Percentiles rank a stretch among this genome's conserved stretches.
Evolutionary conservation across 2,113 vertebrate genomes (phyloP).

Genomic region (Mixornis gularis): DNA sequence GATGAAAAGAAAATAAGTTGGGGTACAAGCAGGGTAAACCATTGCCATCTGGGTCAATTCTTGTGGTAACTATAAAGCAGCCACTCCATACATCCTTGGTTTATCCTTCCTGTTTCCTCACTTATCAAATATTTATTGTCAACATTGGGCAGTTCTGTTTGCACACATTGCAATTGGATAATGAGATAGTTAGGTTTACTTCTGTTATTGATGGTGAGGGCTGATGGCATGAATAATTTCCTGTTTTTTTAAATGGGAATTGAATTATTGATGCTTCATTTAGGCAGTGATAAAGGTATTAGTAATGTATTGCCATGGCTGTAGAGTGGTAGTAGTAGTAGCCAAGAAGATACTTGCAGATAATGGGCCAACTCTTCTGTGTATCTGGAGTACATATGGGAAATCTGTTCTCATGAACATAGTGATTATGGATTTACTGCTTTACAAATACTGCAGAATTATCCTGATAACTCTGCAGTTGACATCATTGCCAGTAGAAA

Average conservation of each 20-base stretch:
- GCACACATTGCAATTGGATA: slow-evolving; percentile 75
- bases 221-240: slow-evolving; percentile 78
- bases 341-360: neutral
- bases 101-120: slow-evolving; percentile 71
- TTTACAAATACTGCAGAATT: neutral
- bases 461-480: neutral
- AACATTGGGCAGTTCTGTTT: slow-evolving; percentile 77
- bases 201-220: slow-evolving; percentile 68
- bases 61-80: slow-evolving; percentile 20
- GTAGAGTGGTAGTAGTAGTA: neutral
- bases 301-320: slow-evolving; percentile 20
- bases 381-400: neutral
- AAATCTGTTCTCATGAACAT: neutral
- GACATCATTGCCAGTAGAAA: neutral
- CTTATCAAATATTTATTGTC: slow-evolving; percentile 80
- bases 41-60: slow-evolving; percentile 16
- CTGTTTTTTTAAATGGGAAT: slow-evolving; percentile 74
- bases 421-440: neutral
- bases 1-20: slow-evolving; percentile 6
- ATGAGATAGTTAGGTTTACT: slow-evolving; percentile 75
- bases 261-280: slow-evolving; percentile 80
- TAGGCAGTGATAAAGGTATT: slow-evolving; percentile 69
- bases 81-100: slow-evolving; percentile 64
- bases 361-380: neutral
- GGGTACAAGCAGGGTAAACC: slow-evolving; percentile 6